These are phyloP conservation scores for Troides helena DNA, from an alignment of 2,888 invertebrate species.

Conservation along the genomic window DNA sequence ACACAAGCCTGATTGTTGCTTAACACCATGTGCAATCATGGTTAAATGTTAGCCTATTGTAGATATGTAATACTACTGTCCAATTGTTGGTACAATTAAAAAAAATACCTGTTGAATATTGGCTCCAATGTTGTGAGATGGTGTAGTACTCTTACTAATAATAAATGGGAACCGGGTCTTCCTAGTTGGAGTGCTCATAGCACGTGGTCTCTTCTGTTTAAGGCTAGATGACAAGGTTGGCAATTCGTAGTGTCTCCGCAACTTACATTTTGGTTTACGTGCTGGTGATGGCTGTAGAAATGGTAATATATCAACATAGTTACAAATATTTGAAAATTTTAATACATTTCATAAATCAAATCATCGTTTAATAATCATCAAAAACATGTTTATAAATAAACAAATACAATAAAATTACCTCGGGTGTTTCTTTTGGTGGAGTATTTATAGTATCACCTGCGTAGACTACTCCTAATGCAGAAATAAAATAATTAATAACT, in stretches of 20 bases:
- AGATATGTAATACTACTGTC: background rate
- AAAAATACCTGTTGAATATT: slow-evolving; percentile 80
- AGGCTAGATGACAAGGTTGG: slow-evolving; percentile 84
- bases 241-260: slow-evolving; percentile 76
- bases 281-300: background rate
- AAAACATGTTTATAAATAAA: background rate
- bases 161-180: slow-evolving; percentile 82
- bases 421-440: background rate
- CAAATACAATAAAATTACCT: background rate
- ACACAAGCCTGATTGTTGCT: too few species aligned
- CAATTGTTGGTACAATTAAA: background rate
- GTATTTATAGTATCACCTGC: too few species aligned
- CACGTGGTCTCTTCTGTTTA: slow-evolving; percentile 81
- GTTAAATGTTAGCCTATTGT: background rate
- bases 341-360: too few species aligned
- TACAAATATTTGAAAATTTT: too few species aligned
- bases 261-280: background rate
- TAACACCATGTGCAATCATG: too few species aligned
- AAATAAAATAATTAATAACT: too few species aligned
- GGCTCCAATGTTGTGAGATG: slow-evolving; percentile 83
- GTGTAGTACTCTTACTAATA: slow-evolving; percentile 80
- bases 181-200: slow-evolving; percentile 63
- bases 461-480: too few species aligned
- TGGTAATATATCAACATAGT: too few species aligned
- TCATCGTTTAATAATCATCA: too few species aligned